Conservation (phyloP, 2,797 vertebrate species). For the Antrozous pallidus region DNA sequence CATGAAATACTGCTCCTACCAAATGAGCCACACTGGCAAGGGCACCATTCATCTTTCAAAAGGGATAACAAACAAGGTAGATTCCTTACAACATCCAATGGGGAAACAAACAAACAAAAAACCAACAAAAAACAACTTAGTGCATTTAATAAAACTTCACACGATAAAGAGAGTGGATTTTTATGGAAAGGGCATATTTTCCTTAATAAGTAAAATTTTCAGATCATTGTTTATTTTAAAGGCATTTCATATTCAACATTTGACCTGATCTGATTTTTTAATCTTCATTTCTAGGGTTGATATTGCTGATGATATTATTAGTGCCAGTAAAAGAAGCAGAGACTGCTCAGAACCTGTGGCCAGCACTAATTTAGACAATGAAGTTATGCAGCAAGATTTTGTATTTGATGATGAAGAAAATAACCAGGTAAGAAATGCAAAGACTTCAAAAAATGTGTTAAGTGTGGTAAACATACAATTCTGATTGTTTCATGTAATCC, state of each 20-base stretch:
- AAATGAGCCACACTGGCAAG: neutral
- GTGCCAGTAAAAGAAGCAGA: conserved; percentile 78
- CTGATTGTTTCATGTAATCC: neutral
- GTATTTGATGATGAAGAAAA: conserved; percentile 82
- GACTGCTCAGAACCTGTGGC: conserved; percentile 81
- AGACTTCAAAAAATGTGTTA: neutral
- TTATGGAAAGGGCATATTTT: conserved; percentile 33
- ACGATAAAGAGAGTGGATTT: conserved; percentile 6
- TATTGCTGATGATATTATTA: conserved; percentile 81
- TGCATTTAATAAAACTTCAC: conserved; percentile 31
- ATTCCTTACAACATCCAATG: neutral
- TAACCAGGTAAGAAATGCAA: conserved; percentile 79
- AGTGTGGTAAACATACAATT: neutral
- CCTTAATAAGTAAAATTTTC: conserved; percentile 16
- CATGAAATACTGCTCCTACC: neutral
- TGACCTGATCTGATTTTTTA: conserved; percentile 61
- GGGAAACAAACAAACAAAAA: no score
- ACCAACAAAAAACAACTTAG: neutral
- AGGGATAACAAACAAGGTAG: neutral
- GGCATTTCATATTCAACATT: neutral
- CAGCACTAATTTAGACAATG: conserved; percentile 80
- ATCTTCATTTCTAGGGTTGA: conserved; percentile 78
- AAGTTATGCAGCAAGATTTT: conserved; percentile 80
- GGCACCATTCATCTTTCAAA: conserved; percentile 26
- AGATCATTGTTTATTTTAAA: conserved; percentile 40